A percentile compares a stretch with the other conserved stretches of the same genome.
Conservation (phyloP, 1,140 invertebrate species). For the Euura lappo region DNA sequence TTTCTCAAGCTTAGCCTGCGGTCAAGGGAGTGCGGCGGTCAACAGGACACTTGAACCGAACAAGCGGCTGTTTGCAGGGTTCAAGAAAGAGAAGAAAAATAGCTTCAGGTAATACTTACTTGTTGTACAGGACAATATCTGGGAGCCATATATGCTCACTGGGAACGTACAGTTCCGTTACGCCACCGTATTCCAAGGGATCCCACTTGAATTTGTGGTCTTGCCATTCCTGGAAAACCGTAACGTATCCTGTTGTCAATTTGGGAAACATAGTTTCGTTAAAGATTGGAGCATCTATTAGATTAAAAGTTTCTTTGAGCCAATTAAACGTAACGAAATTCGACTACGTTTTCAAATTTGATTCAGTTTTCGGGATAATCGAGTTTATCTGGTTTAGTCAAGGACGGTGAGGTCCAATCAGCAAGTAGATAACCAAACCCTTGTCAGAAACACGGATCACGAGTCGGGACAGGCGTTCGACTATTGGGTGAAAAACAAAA, state of each 20-base stretch:
- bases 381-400: no score
- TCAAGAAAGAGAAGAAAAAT: not conserved
- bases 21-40: not conserved
- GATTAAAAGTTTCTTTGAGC: no score
- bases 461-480: no score
- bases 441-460: no score
- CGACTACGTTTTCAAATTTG: conserved; percentile 14
- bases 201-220: conserved; percentile 98
- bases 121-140: conserved; percentile 97
- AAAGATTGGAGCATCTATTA: no score
- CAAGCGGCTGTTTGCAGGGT: not conserved
- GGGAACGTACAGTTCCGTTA: conserved; percentile 90
- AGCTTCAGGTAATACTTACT: conserved; percentile 68
- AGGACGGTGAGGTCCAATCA: no score
- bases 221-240: conserved; percentile 81
- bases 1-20: not conserved
- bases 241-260: not conserved
- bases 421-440: no score
- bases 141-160: conserved; percentile 95
- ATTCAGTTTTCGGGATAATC: no score
- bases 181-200: conserved; percentile 92
- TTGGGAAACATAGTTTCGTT: not conserved
- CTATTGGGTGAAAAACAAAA: no score
- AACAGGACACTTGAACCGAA: not conserved
- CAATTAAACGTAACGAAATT: no score